These are phyloP conservation scores for Apodemia zela DNA, from an alignment of 2,888 invertebrate genomes.

Conservation along the genomic window DNA sequence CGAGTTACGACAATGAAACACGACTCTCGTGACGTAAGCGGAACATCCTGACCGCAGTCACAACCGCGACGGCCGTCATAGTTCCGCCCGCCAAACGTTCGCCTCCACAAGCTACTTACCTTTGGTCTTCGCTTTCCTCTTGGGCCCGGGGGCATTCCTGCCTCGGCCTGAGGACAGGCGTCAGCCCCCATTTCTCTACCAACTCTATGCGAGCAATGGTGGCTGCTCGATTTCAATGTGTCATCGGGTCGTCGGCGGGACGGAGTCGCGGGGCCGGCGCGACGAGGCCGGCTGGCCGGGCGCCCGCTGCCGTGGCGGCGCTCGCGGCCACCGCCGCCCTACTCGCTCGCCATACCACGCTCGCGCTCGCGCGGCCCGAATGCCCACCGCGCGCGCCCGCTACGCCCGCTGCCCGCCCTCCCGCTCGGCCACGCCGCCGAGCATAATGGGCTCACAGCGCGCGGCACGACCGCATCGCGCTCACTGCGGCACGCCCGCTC, in stretches of 20 bases:
- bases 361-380: slow-evolving; percentile 33
- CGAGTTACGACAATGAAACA: slow-evolving; percentile 35
- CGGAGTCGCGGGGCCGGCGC: slow-evolving; percentile 56
- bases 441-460: slow-evolving; percentile 36
- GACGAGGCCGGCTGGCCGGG: no score
- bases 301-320: slow-evolving; percentile 35
- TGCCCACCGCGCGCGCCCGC: slow-evolving; percentile 47
- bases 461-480: slow-evolving; percentile 48
- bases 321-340: slow-evolving; percentile 58
- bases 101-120: slow-evolving; percentile 70
- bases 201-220: slow-evolving; percentile 99
- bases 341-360: slow-evolving; percentile 48
- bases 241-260: slow-evolving; percentile 71
- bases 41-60: slow-evolving; percentile 47
- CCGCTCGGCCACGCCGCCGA: slow-evolving; percentile 45
- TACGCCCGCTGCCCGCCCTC: slow-evolving; percentile 40
- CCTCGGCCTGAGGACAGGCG: slow-evolving; percentile 98
- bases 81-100: slow-evolving; percentile 26
- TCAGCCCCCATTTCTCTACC: slow-evolving; percentile 98
- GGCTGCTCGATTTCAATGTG: slow-evolving; percentile 83
- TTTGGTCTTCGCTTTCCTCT: slow-evolving; percentile 86
- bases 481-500: slow-evolving; percentile 56
- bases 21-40: slow-evolving; percentile 40
- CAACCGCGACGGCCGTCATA: slow-evolving; percentile 38
- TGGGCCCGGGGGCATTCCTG: slow-evolving; percentile 93